phyloP scores from a whole-genome alignment of 2,113 vertebrate species.

The Oostethus manadensis region DNA sequence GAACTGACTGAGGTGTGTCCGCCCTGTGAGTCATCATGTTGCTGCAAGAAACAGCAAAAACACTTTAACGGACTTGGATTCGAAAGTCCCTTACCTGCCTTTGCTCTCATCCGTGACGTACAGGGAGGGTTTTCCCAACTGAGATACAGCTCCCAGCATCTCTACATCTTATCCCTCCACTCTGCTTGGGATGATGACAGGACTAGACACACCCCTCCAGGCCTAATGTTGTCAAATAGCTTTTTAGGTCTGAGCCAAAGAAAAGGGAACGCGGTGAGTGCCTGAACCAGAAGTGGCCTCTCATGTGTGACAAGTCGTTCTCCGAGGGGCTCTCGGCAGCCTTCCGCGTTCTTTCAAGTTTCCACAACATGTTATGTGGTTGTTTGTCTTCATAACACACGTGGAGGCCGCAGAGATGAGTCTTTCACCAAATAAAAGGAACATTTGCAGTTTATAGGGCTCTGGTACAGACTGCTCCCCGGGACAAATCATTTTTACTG shows the following conservation, averaged over 20 bases:
- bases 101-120: conserved; percentile 12
- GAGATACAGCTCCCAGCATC: conserved; percentile 5
- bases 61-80: neutral
- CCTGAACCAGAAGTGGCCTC: conserved; percentile 10
- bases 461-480: neutral
- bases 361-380: conserved; percentile 2
- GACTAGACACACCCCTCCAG: conserved; percentile 18
- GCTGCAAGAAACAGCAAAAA: neutral
- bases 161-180: conserved; percentile 23
- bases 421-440: conserved; percentile 9
- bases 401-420: neutral
- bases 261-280: neutral
- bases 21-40: neutral
- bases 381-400: neutral
- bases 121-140: conserved; percentile 3
- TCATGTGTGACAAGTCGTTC: conserved; percentile 16
- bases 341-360: neutral
- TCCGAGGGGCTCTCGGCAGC: conserved; percentile 8
- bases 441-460: neutral
- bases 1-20: neutral
- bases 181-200: conserved; percentile 2
- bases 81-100: conserved; percentile 18
- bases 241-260: conserved; percentile 57
- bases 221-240: conserved; percentile 47
- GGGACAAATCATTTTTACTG: neutral